These are phyloP conservation scores for Rallus limicola DNA, from an alignment of 2,113 vertebrate genomes.

Conservation along the genomic window DNA sequence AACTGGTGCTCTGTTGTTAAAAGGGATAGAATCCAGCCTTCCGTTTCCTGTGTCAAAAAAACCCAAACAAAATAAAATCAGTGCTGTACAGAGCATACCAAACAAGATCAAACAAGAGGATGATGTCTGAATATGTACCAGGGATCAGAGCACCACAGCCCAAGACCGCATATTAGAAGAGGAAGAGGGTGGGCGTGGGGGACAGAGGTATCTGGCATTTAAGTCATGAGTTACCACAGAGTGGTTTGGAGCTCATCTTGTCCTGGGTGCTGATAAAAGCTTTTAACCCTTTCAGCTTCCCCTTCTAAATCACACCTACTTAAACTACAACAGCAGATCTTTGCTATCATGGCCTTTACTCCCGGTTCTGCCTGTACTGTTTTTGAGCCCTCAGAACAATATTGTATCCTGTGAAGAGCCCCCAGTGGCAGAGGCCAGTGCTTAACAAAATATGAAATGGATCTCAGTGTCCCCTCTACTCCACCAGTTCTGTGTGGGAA, in stretches of 20 bases:
- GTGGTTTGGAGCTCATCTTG: background rate
- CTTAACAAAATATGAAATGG: background rate
- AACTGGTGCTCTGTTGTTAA: slow-evolving; percentile 69
- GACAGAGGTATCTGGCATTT: background rate
- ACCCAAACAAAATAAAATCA: slow-evolving; percentile 6
- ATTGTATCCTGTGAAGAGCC: background rate
- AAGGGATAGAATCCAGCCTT: slow-evolving; percentile 87
- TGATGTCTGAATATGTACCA: background rate
- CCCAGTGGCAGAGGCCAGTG: background rate
- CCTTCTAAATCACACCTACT: background rate
- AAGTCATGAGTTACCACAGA: background rate
- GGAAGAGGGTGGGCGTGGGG: background rate
- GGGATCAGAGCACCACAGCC: background rate
- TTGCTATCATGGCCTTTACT: background rate
- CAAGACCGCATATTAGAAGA: background rate
- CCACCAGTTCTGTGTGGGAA: background rate
- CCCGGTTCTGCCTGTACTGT: background rate
- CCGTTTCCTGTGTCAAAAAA: slow-evolving; percentile 85
- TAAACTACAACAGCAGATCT: background rate
- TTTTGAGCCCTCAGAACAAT: background rate
- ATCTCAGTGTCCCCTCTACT: background rate
- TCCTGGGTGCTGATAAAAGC: background rate
- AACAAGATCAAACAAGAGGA: background rate
- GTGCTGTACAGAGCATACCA: background rate
- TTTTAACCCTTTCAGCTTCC: background rate